A percentile compares a stretch with the other conserved stretches of the same genome.
Conservation (phyloP, 2,888 invertebrate genomes). For the Lordiphosa fenestrarum region DNA sequence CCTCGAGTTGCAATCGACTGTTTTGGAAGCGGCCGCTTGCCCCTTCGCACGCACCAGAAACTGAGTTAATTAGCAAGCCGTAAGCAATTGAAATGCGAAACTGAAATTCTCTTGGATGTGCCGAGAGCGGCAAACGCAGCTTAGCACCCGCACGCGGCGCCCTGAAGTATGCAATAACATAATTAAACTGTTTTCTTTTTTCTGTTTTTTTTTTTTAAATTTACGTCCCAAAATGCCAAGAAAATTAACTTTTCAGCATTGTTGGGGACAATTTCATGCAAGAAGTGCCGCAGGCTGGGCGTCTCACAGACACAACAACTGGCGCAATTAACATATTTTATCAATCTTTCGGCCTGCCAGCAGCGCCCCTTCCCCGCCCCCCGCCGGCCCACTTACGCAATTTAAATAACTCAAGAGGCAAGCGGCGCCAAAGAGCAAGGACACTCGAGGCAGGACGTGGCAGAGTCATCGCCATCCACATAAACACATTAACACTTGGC, state of each 20-base stretch:
- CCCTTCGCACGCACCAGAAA: background rate
- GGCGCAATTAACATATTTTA: conserved; percentile 72
- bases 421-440: conserved; percentile 52
- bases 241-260: conserved; percentile 71
- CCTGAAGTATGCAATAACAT: conserved; percentile 52
- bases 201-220: conserved; percentile 36
- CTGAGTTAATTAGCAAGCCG: conserved; percentile 25
- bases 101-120: background rate
- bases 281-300: conserved; percentile 27
- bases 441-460: conserved; percentile 43
- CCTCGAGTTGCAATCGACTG: background rate
- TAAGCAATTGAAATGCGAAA: conserved; percentile 3
- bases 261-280: conserved; percentile 58
- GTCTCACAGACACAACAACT: conserved; percentile 32
- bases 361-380: conserved; percentile 15
- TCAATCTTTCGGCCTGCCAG: conserved; percentile 54
- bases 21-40: background rate
- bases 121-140: too few species aligned
- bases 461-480: conserved; percentile 45
- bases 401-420: conserved; percentile 72
- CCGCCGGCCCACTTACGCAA: conserved; percentile 51
- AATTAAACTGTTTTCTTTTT: conserved; percentile 51
- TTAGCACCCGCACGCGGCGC: background rate
- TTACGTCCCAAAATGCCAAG: conserved; percentile 49
- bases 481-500: conserved; percentile 71